A percentile compares a stretch with the other conserved stretches of the same genome.
Evolutionary conservation across 2,797 vertebrate species (phyloP).

Genomic region (Cossypha polioptera): DNA sequence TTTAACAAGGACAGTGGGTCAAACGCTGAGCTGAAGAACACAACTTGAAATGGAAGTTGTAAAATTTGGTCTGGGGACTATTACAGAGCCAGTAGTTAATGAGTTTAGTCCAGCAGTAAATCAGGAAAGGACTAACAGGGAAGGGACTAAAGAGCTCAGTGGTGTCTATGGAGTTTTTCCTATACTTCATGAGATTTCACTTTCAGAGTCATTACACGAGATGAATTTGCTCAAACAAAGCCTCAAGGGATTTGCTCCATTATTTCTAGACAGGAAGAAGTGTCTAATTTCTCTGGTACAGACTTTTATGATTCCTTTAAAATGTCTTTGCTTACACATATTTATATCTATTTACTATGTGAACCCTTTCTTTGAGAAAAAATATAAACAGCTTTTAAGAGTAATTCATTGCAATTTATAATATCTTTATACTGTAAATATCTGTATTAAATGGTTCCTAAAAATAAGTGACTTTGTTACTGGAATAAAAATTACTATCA

Average conservation of each 20-base stretch:
- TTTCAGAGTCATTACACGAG: not conserved
- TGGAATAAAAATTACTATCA: not conserved
- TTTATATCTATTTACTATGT: not conserved
- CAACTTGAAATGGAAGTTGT: slow-evolving; percentile 17
- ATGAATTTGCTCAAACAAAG: not conserved
- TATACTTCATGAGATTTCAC: not conserved
- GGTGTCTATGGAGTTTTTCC: not conserved
- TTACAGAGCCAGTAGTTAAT: not conserved
- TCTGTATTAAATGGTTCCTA: not conserved
- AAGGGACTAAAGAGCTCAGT: not conserved
- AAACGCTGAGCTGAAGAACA: not conserved
- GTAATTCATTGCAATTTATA: not conserved
- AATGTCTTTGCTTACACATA: not conserved
- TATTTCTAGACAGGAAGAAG: not conserved
- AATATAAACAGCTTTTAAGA: not conserved
- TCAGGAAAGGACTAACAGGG: not conserved
- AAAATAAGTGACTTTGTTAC: not conserved
- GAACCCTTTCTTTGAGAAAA: not conserved
- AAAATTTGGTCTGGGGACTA: not conserved
- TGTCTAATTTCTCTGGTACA: not conserved
- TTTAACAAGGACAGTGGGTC: not conserved
- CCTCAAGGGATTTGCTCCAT: not conserved
- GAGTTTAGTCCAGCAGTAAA: slow-evolving; percentile 30
- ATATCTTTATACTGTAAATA: not conserved
- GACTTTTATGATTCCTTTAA: not conserved